Percentiles rank a stretch among this genome's conserved stretches.
phyloP scores from a whole-genome alignment of 2,888 invertebrate species.

The Invenusta paracnida region DNA sequence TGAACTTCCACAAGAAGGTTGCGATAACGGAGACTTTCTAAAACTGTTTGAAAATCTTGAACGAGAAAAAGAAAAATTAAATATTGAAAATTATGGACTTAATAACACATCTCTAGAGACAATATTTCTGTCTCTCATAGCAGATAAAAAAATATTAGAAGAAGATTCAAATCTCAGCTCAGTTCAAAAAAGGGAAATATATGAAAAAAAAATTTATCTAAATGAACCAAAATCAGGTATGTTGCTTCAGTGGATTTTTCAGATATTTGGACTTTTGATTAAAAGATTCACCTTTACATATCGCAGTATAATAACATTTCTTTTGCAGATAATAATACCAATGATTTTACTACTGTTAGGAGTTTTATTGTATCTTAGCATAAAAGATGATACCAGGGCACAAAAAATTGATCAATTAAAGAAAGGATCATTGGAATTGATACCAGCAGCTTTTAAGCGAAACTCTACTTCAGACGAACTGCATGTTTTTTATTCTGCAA shows the following conservation, averaged over 20 bases:
- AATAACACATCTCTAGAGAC: not conserved
- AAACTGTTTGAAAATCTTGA: conserved; percentile 3
- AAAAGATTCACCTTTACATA: too few relatives aligned
- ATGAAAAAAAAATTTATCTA: too few relatives aligned
- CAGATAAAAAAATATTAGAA: not conserved
- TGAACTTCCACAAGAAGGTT: not conserved
- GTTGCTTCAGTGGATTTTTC: too few relatives aligned
- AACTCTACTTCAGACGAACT: not conserved
- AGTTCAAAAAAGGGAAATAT: not conserved
- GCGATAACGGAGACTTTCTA: not conserved
- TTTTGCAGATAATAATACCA: too few relatives aligned
- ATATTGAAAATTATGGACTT: not conserved
- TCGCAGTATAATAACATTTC: too few relatives aligned
- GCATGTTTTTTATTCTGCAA: not conserved
- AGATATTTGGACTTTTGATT: too few relatives aligned
- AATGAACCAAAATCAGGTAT: too few relatives aligned
- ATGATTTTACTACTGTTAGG: too few relatives aligned
- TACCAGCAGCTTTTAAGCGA: not conserved
- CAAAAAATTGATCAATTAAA: not conserved
- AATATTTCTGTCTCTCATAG: not conserved
- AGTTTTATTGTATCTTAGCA: too few relatives aligned
- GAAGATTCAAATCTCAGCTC: not conserved
- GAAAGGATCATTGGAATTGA: not conserved
- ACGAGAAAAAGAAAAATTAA: not conserved
- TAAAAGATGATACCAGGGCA: too few relatives aligned